Evolutionary conservation across 1,140 invertebrate genomes (phyloP), one percentile per base, ranked within the genome.

Genomic region (Heliconius nattereri): DNA sequence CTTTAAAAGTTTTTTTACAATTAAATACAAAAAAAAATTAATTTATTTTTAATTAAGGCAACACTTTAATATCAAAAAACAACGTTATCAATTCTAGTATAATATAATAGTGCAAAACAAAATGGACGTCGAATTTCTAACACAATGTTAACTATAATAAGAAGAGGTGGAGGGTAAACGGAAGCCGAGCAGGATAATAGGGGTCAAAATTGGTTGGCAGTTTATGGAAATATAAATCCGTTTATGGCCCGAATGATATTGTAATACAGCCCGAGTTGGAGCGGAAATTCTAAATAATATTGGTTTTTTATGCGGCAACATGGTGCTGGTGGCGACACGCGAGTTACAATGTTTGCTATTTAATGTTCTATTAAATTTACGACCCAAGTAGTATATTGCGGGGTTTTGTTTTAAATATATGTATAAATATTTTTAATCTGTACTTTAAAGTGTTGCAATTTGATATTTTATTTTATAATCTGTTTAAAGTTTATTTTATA

Each of bases 201-300:
- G 71, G 84, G 77, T 73, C 78, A 82, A 79, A 85, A 84, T 84
- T 84, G 82, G 80, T 76, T 79, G 78, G 81, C 78, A 78, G 77
- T 81, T 78, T 81, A 79, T 82, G 81, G 78, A 78, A 81, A 83
- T 77, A 78, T 85, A 79, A 84, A 77, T 79, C 78, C 80, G 83
- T 85, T 85, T 85, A 85, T 73, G 45, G 70, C 80, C 80, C 78
- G 73, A 80, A 81, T 79, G 84, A 83, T 85, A 85, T 78, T 81
- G 82, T 80, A 84, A 84, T 84, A 81, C 78, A 52, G 70, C 49
- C 23, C 60, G 79, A 77, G 75, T 81, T 32, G 71, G 76, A 71
- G 71, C 79, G 79, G 79, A 78, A 81, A 81, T 49, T 76, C 79
- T 81, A 81, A 77, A 81, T 81, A 81, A 77, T 78, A 81, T 81